Conservation (phyloP, 1,140 invertebrate genomes). For the Tribolium madens region DNA sequence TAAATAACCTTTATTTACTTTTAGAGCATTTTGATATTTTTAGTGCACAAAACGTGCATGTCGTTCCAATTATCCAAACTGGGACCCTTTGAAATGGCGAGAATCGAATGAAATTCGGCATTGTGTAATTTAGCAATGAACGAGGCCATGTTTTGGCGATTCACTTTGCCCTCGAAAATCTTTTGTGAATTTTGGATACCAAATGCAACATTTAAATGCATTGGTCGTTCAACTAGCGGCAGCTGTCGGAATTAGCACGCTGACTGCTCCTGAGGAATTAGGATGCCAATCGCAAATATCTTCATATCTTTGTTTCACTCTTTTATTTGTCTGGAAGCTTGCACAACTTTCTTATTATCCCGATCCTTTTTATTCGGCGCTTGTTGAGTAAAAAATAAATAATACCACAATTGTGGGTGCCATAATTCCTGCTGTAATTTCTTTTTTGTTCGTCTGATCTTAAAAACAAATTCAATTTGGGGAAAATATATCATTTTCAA, state of each 20-base stretch:
- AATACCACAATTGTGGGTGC: not conserved
- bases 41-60: too few relatives aligned
- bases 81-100: slow-evolving; percentile 12
- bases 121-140: slow-evolving; percentile 19
- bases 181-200: slow-evolving; percentile 49
- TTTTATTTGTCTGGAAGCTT: slow-evolving; percentile 19
- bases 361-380: slow-evolving; percentile 5
- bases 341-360: slow-evolving; percentile 13
- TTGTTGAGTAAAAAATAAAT: slow-evolving; percentile 16
- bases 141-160: slow-evolving; percentile 30
- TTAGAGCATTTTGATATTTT: too few relatives aligned
- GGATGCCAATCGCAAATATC: slow-evolving; percentile 52
- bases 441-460: not conserved
- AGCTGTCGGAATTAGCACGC: slow-evolving; percentile 57
- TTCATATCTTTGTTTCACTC: slow-evolving; percentile 44
- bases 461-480: not conserved
- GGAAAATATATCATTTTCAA: not conserved
- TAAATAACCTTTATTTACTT: too few relatives aligned
- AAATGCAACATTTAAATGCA: slow-evolving; percentile 62
- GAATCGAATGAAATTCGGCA: slow-evolving; percentile 13
- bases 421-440: slow-evolving; percentile 2
- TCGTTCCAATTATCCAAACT: not conserved
- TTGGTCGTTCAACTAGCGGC: slow-evolving; percentile 56
- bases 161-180: slow-evolving; percentile 37
- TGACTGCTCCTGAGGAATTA: slow-evolving; percentile 52